Evolutionary conservation across 2,113 vertebrate genomes (phyloP), one percentile per base, ranked within the genome.

Genomic region (Meriones unguiculatus): DNA sequence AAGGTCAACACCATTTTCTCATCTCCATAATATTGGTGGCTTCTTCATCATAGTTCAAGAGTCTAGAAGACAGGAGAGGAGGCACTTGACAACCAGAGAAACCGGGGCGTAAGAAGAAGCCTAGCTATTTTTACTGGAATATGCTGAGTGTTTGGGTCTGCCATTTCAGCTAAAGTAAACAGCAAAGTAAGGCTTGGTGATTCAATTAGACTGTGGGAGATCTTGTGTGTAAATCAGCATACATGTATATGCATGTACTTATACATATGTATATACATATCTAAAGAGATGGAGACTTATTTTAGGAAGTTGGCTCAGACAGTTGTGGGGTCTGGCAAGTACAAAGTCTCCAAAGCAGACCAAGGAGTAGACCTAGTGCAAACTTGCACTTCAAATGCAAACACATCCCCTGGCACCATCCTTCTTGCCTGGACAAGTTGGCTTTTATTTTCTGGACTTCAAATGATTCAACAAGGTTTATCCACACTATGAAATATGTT

Each of bases 261-360:
- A 52, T 90, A 78, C 88, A 89, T 90, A 90, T 90, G 73, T 77
- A 90, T 69, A 54, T 80, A 70, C 62, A 81, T 81, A 73, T 62
- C 41, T 46, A 91, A 78, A 75, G n/a, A 94, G 17, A 30, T 6
- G 41, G 41, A 41, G n/a, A 72, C 72, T 87, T 65, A 92, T 89
- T 95, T 97, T 94, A 95, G 72, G 32, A 38, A 73, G 46, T 25
- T 89, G 64, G 41, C 32, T 80, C 85, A 92, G 24, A 57, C 32
- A n/a, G 1, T 76, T 76, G 59, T 50, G 59, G 73, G 35, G 65
- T 35, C n/a, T 95, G 24, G 30, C 28, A 76, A 88, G 59, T 57
- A 75, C 28, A 38, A 90, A 91, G 62, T 85, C 65, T 69, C 20
- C 14, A 78, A 20, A 78, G 65, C 41, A 76, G 65, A 30, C 86